A percentile compares a stretch with the other conserved stretches of the same genome.
These are phyloP conservation scores for Maniola jurtina DNA, from an alignment of 1,140 invertebrate genomes.

Conservation along the genomic window DNA sequence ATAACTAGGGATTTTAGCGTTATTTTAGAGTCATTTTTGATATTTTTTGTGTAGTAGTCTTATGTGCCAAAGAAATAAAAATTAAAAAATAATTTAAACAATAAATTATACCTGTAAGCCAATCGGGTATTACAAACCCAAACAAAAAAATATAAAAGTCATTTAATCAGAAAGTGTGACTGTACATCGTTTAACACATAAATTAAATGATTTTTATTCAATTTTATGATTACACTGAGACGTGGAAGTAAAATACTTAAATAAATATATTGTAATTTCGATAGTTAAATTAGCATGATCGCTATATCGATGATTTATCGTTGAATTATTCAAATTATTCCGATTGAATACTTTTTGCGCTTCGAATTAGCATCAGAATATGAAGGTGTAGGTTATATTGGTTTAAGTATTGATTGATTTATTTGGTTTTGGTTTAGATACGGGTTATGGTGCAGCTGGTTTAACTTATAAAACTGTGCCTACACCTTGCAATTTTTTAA, in stretches of 20 bases:
- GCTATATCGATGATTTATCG: slow-evolving; percentile 45
- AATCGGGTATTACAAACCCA: no score
- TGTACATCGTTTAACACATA: no score
- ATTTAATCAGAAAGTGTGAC: no score
- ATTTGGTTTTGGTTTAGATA: slow-evolving; percentile 22
- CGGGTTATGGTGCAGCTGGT: slow-evolving; percentile 21
- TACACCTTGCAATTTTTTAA: not conserved
- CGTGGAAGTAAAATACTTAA: not conserved
- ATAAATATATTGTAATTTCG: not conserved
- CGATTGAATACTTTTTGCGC: slow-evolving; percentile 49
- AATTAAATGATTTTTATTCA: no score
- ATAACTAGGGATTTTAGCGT: no score
- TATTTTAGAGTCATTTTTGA: no score
- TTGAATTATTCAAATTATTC: slow-evolving; percentile 56
- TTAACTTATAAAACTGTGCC: slow-evolving; percentile 8
- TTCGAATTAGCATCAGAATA: slow-evolving; percentile 55
- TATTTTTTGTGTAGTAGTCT: no score
- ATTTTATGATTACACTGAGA: no score
- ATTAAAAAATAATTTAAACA: no score
- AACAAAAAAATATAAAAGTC: slow-evolving; percentile 7
- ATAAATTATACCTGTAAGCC: no score
- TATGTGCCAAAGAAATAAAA: no score
- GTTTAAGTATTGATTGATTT: slow-evolving; percentile 27
- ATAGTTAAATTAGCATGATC: slow-evolving; percentile 37
- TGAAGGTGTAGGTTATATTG: slow-evolving; percentile 20